Percentiles rank a stretch among this genome's conserved stretches.
These are phyloP conservation scores for Sericinus montela DNA, from an alignment of 2,888 invertebrate genomes.

Conservation along the genomic window DNA sequence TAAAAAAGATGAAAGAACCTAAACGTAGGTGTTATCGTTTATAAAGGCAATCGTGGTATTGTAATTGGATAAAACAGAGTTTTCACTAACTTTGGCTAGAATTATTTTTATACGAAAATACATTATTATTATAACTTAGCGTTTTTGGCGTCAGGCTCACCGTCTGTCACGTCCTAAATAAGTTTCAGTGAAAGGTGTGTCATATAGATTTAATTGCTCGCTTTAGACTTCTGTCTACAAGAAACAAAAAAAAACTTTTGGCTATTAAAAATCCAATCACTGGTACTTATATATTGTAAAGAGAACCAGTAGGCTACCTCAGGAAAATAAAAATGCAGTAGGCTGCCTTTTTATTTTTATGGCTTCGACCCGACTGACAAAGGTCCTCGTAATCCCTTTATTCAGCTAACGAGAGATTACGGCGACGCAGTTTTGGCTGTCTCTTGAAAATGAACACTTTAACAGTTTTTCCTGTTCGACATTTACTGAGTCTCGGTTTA, in stretches of 20 bases:
- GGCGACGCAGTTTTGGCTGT: slow-evolving; percentile 45
- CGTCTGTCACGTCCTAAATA: too few relatives aligned
- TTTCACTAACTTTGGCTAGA: too few relatives aligned
- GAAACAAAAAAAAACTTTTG: too few relatives aligned
- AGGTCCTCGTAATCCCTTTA: slow-evolving; percentile 64
- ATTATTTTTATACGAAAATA: too few relatives aligned
- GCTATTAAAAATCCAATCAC: neutral
- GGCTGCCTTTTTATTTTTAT: slow-evolving; percentile 41
- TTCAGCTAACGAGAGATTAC: slow-evolving; percentile 58
- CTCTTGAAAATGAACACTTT: slow-evolving; percentile 30
- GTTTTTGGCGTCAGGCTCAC: too few relatives aligned
- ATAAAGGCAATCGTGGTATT: neutral
- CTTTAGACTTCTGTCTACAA: too few relatives aligned
- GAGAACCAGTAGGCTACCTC: slow-evolving; percentile 37
- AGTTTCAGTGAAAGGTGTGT: too few relatives aligned
- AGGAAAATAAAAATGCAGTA: too few relatives aligned
- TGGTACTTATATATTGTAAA: slow-evolving; percentile 7
- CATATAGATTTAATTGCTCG: too few relatives aligned
- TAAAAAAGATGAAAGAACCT: too few relatives aligned
- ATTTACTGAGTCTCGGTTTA: neutral
- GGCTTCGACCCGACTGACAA: slow-evolving; percentile 49
- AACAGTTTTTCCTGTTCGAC: slow-evolving; percentile 5
- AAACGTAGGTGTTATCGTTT: neutral
- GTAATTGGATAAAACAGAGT: neutral
- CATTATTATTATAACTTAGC: too few relatives aligned